These are phyloP conservation scores for Trachelus iudaicus DNA, from an alignment of 2,888 invertebrate genomes.

Conservation along the genomic window DNA sequence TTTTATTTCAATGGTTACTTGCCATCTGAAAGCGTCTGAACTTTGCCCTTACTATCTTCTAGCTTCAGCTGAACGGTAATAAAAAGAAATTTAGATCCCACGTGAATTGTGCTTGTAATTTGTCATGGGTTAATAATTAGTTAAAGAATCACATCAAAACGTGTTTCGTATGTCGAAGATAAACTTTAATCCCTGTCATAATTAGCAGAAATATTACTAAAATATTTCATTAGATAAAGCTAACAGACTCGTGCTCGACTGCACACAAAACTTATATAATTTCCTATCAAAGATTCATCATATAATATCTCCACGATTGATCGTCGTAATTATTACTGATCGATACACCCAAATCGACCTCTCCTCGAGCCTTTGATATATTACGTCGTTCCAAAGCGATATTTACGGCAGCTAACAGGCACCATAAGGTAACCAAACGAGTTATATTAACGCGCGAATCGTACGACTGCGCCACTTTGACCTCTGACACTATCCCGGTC, in stretches of 20 bases:
- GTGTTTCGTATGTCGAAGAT: neutral
- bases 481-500: slow-evolving; percentile 21
- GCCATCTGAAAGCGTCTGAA: neutral
- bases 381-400: neutral
- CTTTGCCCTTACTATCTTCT: neutral
- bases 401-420: neutral
- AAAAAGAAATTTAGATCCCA: neutral
- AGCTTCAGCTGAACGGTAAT: neutral
- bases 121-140: neutral
- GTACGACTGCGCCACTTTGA: slow-evolving; percentile 9
- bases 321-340: neutral
- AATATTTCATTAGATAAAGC: neutral
- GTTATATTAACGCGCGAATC: neutral
- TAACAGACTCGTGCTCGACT: neutral
- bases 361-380: neutral
- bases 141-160: neutral
- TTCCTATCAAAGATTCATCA: neutral
- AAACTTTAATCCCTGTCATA: neutral
- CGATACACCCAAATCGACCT: neutral
- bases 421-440: neutral
- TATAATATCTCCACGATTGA: neutral
- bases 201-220: neutral
- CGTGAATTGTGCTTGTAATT: neutral
- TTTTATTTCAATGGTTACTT: neutral
- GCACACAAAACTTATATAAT: neutral